phyloP scores from a whole-genome alignment of 2,888 invertebrate species.

The Sarcophaga rosellei region DNA sequence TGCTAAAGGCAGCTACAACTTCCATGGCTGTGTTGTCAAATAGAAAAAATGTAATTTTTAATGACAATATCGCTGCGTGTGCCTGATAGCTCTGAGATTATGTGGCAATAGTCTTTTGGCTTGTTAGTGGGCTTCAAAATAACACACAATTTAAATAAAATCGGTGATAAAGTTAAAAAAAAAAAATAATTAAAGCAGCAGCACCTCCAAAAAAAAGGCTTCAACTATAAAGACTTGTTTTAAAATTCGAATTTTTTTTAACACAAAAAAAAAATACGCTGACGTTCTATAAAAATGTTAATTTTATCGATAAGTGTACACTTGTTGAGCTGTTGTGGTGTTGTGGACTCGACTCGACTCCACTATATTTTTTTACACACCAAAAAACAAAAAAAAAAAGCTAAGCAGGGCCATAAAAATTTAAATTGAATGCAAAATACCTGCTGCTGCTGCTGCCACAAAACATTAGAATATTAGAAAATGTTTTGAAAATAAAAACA shows the following conservation, averaged over 20 bases:
- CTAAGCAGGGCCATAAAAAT: neutral
- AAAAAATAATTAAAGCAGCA: neutral
- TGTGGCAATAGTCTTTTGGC: neutral
- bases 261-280: conserved; percentile 13
- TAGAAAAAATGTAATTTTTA: neutral
- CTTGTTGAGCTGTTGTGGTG: too few species aligned
- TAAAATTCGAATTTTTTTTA: conserved; percentile 12
- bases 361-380: neutral
- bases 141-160: conserved; percentile 12
- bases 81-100: too few species aligned
- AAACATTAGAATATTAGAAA: too few species aligned
- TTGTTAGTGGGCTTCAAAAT: neutral
- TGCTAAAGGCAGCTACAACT: too few species aligned
- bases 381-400: neutral
- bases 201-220: neutral
- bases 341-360: too few species aligned
- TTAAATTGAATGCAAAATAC: neutral
- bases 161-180: conserved; percentile 34
- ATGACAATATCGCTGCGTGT: neutral
- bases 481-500: too few species aligned
- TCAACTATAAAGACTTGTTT: conserved; percentile 22
- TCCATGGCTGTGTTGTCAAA: too few species aligned
- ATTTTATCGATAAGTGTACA: conserved; percentile 20
- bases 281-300: conserved; percentile 29
- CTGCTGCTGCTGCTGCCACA: too few species aligned